phyloP scores from a whole-genome alignment of 2,888 invertebrate species.

The Cinara cedri region DNA sequence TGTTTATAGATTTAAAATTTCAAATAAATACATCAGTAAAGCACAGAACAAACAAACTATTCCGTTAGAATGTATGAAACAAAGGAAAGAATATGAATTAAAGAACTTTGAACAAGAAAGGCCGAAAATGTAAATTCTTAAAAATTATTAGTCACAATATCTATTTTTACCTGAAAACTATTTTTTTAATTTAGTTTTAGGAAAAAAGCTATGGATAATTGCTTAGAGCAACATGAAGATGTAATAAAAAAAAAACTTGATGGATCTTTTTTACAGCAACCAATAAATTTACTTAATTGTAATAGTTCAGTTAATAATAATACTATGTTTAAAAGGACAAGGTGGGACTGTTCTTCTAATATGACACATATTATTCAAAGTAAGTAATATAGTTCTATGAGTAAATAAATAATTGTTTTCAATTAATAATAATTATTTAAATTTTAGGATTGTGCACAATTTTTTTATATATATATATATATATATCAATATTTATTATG shows the following conservation, averaged over 20 bases:
- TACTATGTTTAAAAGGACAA: neutral
- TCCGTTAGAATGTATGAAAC: constrained; percentile 6
- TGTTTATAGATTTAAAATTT: constrained; percentile 19
- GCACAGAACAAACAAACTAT: neutral
- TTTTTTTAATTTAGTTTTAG: constrained; percentile 28
- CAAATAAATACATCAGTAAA: constrained; percentile 32
- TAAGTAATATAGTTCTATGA: neutral
- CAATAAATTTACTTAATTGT: constrained; percentile 6
- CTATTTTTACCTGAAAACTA: no score
- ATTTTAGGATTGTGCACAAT: no score
- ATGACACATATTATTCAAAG: constrained; percentile 3
- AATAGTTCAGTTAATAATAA: constrained; percentile 11
- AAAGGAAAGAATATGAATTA: constrained; percentile 42
- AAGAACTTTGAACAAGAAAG: constrained; percentile 26
- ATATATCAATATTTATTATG: no score
- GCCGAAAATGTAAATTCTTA: constrained; percentile 21
- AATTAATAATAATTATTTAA: no score
- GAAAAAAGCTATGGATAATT: constrained; percentile 39
- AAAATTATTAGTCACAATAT: neutral
- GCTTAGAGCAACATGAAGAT: neutral
- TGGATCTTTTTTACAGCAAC: neutral
- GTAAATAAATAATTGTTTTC: no score
- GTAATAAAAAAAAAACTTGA: constrained; percentile 4
- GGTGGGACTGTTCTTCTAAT: constrained; percentile 13
- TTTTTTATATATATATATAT: no score